Conservation (phyloP, 1,140 invertebrate genomes). For the Calliopsis andreniformis region DNA sequence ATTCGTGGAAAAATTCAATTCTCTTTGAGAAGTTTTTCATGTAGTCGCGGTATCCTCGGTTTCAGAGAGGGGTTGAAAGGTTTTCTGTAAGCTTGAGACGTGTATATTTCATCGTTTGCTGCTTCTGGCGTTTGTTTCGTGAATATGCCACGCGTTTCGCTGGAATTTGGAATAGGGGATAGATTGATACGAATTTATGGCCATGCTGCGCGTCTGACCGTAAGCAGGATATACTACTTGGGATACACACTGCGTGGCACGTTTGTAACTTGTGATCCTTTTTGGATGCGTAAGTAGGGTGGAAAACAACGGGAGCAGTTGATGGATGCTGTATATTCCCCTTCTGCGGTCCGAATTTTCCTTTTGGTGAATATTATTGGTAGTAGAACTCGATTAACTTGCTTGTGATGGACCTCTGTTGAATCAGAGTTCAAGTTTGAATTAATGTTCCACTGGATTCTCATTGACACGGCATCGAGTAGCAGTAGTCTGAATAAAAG, state of each 20-base stretch:
- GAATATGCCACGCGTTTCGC: not conserved
- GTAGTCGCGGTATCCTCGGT: no score
- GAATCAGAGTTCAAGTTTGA: no score
- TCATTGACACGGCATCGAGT: no score
- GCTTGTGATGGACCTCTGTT: no score
- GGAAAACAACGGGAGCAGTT: not conserved
- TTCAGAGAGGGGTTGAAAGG: not conserved
- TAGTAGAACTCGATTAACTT: no score
- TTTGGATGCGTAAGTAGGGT: not conserved
- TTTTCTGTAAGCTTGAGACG: not conserved
- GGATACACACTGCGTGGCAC: no score
- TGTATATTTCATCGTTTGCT: not conserved
- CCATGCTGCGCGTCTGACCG: constrained; percentile 1
- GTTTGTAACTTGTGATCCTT: not conserved
- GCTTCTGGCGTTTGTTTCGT: not conserved
- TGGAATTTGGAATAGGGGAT: not conserved
- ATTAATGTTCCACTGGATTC: no score
- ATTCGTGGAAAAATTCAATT: not conserved
- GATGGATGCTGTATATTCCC: no score
- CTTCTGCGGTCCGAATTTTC: no score
- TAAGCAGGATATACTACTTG: not conserved
- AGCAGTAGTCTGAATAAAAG: no score
- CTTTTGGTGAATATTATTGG: no score
- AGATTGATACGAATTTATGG: constrained; percentile 4
- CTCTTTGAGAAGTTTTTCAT: not conserved